A percentile compares a stretch with the other conserved stretches of the same genome.
Evolutionary conservation across 1,140 invertebrate genomes (phyloP).

Genomic region (Subanguina moxae): DNA sequence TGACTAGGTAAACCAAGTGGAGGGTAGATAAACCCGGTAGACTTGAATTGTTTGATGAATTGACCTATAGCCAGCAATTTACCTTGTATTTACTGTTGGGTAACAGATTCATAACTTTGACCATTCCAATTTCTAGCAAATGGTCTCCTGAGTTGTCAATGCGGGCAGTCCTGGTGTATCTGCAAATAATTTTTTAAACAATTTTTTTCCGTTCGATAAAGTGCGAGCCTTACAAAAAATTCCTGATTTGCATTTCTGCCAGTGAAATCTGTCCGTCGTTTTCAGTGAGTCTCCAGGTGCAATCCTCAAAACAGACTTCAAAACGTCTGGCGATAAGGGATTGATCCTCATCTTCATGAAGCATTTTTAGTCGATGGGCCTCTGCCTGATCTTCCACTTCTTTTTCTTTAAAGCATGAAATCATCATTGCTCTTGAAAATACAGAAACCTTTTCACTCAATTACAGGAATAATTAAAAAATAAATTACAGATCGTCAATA

Average conservation of each 20-base stretch:
- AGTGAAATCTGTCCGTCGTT: constrained; percentile 93
- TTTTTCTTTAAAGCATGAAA: constrained; percentile 77
- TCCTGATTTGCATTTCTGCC: constrained; percentile 86
- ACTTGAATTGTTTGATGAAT: no score
- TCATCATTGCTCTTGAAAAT: constrained; percentile 70
- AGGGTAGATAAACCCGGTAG: no score
- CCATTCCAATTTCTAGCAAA: constrained; percentile 89
- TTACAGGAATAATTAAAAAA: no score
- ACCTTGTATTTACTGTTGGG: constrained; percentile 86
- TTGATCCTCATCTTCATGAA: constrained; percentile 37
- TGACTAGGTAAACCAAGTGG: no score
- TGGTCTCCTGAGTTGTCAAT: constrained; percentile 95
- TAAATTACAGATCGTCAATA: constrained; percentile 74
- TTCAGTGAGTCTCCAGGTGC: constrained; percentile 95
- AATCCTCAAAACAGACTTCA: constrained; percentile 97
- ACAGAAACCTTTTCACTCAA: no score
- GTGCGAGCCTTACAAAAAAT: constrained; percentile 71
- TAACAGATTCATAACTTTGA: constrained; percentile 86
- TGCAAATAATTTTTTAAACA: constrained; percentile 36
- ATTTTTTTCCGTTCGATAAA: constrained; percentile 6
- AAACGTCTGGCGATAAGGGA: constrained; percentile 76
- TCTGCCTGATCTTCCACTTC: constrained; percentile 64
- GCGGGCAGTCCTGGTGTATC: constrained; percentile 90
- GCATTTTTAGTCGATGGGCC: constrained; percentile 12
- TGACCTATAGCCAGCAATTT: no score